Evolutionary conservation across 2,113 vertebrate species (phyloP).

Genomic region (Callorhinus ursinus): DNA sequence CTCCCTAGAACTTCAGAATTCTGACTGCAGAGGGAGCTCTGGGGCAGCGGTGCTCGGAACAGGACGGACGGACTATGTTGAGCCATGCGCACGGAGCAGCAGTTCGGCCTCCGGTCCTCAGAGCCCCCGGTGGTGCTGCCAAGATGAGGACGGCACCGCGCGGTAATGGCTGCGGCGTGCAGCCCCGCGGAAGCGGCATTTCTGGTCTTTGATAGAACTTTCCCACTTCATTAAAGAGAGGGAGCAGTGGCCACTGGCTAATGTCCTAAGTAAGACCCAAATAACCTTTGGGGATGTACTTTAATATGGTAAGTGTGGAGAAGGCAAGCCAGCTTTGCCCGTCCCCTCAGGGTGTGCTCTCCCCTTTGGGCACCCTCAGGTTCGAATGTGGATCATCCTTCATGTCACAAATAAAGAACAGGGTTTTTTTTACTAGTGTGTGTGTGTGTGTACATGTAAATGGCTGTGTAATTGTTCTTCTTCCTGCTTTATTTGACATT

Average conservation of each 20-base stretch:
- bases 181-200: background rate
- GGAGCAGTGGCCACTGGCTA: background rate
- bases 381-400: background rate
- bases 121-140: background rate
- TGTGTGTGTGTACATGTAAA: background rate
- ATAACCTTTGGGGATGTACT: background rate
- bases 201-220: background rate
- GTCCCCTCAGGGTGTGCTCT: background rate
- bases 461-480: background rate
- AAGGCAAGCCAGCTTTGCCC: background rate
- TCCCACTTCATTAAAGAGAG: background rate
- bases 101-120: background rate
- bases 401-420: background rate
- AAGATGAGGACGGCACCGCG: background rate
- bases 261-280: background rate
- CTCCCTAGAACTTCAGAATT: background rate
- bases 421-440: background rate
- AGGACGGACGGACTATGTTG: background rate
- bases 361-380: background rate
- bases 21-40: background rate
- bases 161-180: too few species aligned
- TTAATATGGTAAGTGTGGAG: background rate
- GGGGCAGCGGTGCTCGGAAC: background rate
- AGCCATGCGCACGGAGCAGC: background rate
- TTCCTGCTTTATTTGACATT: background rate